These are phyloP conservation scores for Tetrax tetrax DNA, from an alignment of 2,113 vertebrate genomes.

Conservation along the genomic window DNA sequence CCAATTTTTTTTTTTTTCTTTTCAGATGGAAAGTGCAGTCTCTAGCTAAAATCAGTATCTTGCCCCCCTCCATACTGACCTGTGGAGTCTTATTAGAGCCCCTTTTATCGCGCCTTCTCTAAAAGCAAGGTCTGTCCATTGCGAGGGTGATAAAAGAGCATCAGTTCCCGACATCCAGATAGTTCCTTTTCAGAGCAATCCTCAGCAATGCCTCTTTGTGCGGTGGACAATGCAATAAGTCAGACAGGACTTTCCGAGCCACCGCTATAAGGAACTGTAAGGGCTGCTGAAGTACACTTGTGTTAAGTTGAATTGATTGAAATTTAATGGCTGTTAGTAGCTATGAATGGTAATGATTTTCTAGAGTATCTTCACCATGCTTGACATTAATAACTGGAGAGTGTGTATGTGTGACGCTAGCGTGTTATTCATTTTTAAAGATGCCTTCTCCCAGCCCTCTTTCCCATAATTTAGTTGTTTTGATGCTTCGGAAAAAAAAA, in stretches of 20 bases:
- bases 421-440: slow-evolving; percentile 69
- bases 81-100: not conserved
- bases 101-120: not conserved
- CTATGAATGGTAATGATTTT: slow-evolving; percentile 88
- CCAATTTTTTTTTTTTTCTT: not conserved
- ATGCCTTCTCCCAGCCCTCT: slow-evolving; percentile 56
- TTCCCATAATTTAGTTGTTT: slow-evolving; percentile 79
- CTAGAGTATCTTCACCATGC: slow-evolving; percentile 77
- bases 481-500: slow-evolving; percentile 43
- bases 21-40: not conserved
- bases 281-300: slow-evolving; percentile 85
- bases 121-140: slow-evolving; percentile 52
- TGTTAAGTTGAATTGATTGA: slow-evolving; percentile 90
- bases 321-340: slow-evolving; percentile 88
- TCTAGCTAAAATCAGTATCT: not conserved
- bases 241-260: slow-evolving; percentile 77
- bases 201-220: slow-evolving; percentile 76
- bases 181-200: slow-evolving; percentile 61
- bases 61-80: not conserved
- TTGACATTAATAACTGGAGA: slow-evolving; percentile 82
- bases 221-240: slow-evolving; percentile 81
- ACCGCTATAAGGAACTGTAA: slow-evolving; percentile 75
- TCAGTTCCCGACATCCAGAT: slow-evolving; percentile 48
- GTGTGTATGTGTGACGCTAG: slow-evolving; percentile 48
- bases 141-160: slow-evolving; percentile 70